Evolutionary conservation across 92 coral and sea anemone genomes (phyloP).

Genomic region (Phenganax stokvisi): DNA sequence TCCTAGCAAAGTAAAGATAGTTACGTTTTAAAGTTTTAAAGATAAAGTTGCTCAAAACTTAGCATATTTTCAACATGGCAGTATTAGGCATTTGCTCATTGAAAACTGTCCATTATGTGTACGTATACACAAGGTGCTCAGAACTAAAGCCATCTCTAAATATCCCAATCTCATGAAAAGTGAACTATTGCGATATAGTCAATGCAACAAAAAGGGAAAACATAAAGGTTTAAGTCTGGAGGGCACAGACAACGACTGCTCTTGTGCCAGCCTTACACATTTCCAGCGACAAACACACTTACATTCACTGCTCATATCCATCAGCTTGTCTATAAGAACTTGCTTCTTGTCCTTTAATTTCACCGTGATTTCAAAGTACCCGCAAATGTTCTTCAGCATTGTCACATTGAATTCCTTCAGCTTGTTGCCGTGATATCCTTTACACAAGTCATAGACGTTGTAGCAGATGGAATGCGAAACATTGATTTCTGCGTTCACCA

Average conservation of each 20-base stretch:
- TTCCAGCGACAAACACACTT: background rate
- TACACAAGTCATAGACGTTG: conserved; percentile 54
- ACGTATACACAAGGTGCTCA: background rate
- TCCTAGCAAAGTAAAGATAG: background rate
- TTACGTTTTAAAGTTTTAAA: background rate
- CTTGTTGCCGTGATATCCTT: conserved; percentile 54
- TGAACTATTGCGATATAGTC: background rate
- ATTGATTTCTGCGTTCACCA: conserved; percentile 45
- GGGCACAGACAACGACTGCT: too few relatives aligned
- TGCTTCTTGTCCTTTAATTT: conserved; percentile 54
- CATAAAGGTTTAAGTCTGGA: too few relatives aligned
- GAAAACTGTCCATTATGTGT: too few relatives aligned
- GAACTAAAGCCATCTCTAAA: background rate
- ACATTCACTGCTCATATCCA: conserved; percentile 52
- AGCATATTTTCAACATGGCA: background rate
- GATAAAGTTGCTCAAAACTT: background rate
- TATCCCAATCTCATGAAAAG: background rate
- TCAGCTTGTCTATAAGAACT: conserved; percentile 45
- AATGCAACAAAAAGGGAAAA: too few relatives aligned
- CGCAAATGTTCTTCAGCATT: conserved; percentile 55
- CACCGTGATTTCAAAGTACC: conserved; percentile 57
- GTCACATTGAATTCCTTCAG: conserved; percentile 51
- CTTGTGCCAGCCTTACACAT: too few relatives aligned
- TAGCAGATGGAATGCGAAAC: conserved; percentile 61
- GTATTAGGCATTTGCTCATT: too few relatives aligned